Evolutionary conservation across 2,797 vertebrate species (phyloP).

Genomic region (Scolopax bukidnonensis): DNA sequence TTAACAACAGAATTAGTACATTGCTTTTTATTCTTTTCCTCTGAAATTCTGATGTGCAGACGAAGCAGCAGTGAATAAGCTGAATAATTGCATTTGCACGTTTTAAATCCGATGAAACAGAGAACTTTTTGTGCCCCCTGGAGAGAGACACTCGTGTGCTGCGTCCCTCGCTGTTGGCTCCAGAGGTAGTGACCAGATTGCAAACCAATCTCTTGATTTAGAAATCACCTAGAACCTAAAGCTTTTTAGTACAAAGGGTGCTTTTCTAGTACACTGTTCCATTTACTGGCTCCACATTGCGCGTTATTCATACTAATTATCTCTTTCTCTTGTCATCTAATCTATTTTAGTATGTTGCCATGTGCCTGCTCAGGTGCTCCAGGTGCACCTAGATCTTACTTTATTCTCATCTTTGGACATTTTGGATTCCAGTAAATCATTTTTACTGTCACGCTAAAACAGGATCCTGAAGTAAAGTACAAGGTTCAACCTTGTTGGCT

Average conservation of each 20-base stretch:
- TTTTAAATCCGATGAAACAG: neutral
- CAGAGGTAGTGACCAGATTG: neutral
- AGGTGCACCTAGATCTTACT: neutral
- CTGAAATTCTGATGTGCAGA: neutral
- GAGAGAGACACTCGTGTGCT: neutral
- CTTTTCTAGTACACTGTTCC: neutral
- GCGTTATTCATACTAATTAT: neutral
- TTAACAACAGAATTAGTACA: neutral
- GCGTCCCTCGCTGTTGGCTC: neutral
- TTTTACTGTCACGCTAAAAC: neutral
- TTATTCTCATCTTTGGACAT: neutral
- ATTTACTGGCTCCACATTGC: neutral
- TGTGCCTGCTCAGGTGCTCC: neutral
- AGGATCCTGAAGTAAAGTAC: neutral
- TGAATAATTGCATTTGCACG: neutral
- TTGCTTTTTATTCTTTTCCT: neutral
- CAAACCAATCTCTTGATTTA: neutral
- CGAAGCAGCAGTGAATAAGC: neutral
- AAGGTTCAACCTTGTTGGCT: neutral
- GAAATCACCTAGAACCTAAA: constrained; percentile 12
- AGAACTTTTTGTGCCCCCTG: neutral
- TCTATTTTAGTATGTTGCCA: neutral
- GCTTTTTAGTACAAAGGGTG: neutral
- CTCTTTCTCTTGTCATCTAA: neutral
- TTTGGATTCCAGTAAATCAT: neutral